These are phyloP conservation scores for Odocoileus hemionus DNA, from an alignment of 2,113 vertebrate genomes.

Conservation along the genomic window DNA sequence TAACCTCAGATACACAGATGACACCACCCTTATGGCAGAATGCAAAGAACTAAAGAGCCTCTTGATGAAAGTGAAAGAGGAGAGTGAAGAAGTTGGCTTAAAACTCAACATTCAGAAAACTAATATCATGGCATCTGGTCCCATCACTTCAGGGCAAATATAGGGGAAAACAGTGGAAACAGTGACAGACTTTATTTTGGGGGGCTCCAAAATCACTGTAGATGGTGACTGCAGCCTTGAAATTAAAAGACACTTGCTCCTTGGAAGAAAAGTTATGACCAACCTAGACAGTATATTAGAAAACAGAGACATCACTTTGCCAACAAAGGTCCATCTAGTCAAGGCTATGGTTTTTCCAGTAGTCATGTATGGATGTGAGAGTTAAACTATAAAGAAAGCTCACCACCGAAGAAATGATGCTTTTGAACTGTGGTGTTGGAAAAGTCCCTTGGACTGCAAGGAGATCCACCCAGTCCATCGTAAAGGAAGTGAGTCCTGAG, in stretches of 20 bases:
- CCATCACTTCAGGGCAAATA: not conserved
- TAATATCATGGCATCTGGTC: fast-evolving
- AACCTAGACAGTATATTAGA: not conserved
- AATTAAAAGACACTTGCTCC: not conserved
- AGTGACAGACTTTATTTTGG: fast-evolving
- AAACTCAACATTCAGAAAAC: not conserved
- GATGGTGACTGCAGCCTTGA: not conserved
- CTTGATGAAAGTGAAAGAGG: not conserved
- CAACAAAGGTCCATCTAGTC: not conserved
- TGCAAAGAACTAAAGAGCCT: not conserved
- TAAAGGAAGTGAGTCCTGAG: not conserved
- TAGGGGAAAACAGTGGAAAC: not conserved
- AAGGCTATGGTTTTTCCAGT: not conserved
- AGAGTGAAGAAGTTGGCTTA: not conserved
- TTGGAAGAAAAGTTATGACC: not conserved
- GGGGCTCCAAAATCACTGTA: not conserved
- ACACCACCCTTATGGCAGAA: not conserved
- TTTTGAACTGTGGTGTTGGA: not conserved
- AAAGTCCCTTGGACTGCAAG: not conserved
- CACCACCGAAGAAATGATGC: fast-evolving
- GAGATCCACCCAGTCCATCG: not conserved
- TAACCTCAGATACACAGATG: not conserved
- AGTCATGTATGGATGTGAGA: not conserved
- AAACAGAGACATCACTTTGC: not conserved
- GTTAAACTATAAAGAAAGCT: not conserved